Evolutionary conservation across 2,797 vertebrate genomes (phyloP).

Genomic region (Myotis myotis): DNA sequence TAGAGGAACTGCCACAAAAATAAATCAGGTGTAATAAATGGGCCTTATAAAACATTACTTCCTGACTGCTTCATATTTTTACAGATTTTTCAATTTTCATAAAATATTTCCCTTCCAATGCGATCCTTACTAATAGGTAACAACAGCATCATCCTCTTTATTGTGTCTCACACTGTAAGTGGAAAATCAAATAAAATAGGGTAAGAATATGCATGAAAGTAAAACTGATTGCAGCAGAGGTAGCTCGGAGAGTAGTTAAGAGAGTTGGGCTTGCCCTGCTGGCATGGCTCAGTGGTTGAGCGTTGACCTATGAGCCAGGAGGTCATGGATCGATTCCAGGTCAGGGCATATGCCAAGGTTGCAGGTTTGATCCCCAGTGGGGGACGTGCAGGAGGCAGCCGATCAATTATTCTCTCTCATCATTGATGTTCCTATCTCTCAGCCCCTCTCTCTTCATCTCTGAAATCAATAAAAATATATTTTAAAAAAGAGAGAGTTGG

Average conservation of each 20-base stretch:
- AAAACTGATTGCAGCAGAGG: not conserved
- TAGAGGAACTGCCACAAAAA: not conserved
- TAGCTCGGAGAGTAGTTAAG: too few relatives aligned
- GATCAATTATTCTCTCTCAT: too few relatives aligned
- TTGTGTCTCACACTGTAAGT: not conserved
- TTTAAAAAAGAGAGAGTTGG: not conserved
- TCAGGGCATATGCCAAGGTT: too few relatives aligned
- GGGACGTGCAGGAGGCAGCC: too few relatives aligned
- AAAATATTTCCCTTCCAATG: not conserved
- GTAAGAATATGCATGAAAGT: not conserved
- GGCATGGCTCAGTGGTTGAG: too few relatives aligned
- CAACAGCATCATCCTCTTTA: not conserved
- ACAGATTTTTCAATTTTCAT: constrained; percentile 14
- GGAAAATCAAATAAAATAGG: not conserved
- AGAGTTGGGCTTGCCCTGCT: not conserved
- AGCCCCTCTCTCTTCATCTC: too few relatives aligned
- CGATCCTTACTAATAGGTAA: not conserved
- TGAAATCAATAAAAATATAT: too few relatives aligned
- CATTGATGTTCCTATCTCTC: too few relatives aligned
- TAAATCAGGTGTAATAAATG: not conserved
- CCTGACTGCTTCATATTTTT: not conserved
- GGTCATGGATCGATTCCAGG: too few relatives aligned
- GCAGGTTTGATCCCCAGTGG: too few relatives aligned
- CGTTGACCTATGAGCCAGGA: too few relatives aligned
- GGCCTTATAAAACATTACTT: not conserved